phyloP scores from a whole-genome alignment of 2,113 vertebrate genomes.

The Oxygymnocypris stewartii region DNA sequence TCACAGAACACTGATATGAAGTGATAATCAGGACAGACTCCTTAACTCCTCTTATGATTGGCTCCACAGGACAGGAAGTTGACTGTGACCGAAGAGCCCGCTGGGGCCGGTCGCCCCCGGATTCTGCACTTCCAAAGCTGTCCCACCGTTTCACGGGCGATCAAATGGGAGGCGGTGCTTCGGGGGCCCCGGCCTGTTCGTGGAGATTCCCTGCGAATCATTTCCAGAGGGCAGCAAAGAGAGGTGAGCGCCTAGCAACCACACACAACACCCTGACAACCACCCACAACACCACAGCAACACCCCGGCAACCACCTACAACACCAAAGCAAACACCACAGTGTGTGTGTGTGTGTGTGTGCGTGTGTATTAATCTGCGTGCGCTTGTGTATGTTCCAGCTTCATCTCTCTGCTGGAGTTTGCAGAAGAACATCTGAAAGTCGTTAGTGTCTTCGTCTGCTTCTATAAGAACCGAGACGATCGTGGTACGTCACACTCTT shows the following conservation, averaged over 20 bases:
- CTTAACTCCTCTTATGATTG: not conserved
- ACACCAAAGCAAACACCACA: no score
- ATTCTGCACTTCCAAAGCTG: constrained; percentile 79
- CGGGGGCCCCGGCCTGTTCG: constrained; percentile 71
- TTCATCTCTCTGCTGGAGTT: constrained; percentile 78
- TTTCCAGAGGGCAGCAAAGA: constrained; percentile 83
- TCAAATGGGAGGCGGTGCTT: constrained; percentile 78
- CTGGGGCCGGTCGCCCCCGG: constrained; percentile 73
- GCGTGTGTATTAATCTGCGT: no score
- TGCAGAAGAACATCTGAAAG: constrained; percentile 82
- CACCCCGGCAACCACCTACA: no score
- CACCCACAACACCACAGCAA: no score
- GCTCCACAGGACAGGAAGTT: constrained; percentile 75
- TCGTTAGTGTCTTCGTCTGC: constrained; percentile 78
- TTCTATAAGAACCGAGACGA: constrained; percentile 83
- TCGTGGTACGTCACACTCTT: constrained; percentile 67
- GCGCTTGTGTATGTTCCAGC: constrained; percentile 55
- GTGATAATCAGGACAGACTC: no score
- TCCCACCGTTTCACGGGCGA: constrained; percentile 68
- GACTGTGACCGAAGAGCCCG: constrained; percentile 77
- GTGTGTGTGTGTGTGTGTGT: no score
- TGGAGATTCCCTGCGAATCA: constrained; percentile 76
- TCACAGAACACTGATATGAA: not conserved
- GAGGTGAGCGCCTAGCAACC: constrained; percentile 66
- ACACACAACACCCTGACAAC: not conserved